Conservation (phyloP, 2,888 invertebrate genomes). For the Alloplasta piceator region DNA sequence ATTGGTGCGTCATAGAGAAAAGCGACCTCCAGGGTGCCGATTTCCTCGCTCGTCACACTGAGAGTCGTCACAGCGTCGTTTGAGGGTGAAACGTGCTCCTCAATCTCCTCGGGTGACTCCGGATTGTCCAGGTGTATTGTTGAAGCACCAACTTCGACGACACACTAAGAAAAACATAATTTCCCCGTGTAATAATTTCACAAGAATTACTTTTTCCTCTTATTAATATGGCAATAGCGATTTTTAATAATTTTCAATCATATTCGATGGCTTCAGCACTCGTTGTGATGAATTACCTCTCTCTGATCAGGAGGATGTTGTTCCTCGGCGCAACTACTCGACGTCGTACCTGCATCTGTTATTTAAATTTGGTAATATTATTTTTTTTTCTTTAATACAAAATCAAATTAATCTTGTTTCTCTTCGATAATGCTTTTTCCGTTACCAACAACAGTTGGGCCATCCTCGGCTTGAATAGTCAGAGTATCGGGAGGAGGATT, state of each 20-base stretch:
- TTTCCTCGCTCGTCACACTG: conserved; percentile 76
- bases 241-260: background rate
- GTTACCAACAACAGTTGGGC: conserved; percentile 77
- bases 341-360: conserved; percentile 75
- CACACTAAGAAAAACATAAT: conserved; percentile 72
- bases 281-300: conserved; percentile 65
- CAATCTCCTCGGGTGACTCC: conserved; percentile 74
- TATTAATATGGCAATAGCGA: background rate
- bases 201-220: background rate
- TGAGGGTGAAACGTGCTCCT: conserved; percentile 77
- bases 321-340: conserved; percentile 77
- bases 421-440: background rate
- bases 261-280: too few species aligned
- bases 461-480: conserved; percentile 84
- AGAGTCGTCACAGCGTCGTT: conserved; percentile 81
- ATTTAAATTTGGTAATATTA: conserved; percentile 10
- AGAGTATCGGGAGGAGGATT: conserved; percentile 79
- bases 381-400: background rate
- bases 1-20: conserved; percentile 95
- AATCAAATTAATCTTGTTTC: too few species aligned
- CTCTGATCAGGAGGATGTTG: conserved; percentile 72
- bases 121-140: conserved; percentile 76
- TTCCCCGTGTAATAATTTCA: background rate
- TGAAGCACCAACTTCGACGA: conserved; percentile 80
- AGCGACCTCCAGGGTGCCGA: conserved; percentile 92